Percentiles rank a stretch among this genome's conserved stretches.
Conservation (phyloP, 2,797 vertebrate species). For the Danio jaintianensis region DNA sequence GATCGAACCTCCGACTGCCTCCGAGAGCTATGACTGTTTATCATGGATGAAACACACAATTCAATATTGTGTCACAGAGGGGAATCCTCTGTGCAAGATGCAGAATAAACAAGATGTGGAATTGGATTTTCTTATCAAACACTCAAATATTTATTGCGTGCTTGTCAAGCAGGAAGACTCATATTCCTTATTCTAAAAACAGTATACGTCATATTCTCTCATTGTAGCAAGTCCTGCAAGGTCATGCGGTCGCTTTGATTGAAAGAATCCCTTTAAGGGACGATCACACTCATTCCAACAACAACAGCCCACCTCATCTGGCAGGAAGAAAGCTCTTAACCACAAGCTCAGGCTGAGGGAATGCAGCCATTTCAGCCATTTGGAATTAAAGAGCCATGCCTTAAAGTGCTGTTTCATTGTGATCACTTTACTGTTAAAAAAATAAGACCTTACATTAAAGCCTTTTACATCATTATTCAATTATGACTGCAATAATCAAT, state of each 20-base stretch:
- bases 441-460: background rate
- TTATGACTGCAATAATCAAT: slow-evolving; percentile 30
- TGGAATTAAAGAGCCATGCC: slow-evolving; percentile 59
- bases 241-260: slow-evolving; percentile 62
- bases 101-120: slow-evolving; percentile 58
- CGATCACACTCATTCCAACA: slow-evolving; percentile 67
- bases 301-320: slow-evolving; percentile 71
- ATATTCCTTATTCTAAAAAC: slow-evolving; percentile 48
- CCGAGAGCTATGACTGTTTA: slow-evolving; percentile 50
- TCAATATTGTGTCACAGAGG: slow-evolving; percentile 44
- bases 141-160: slow-evolving; percentile 56
- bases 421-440: slow-evolving; percentile 60
- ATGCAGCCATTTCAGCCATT: slow-evolving; percentile 69
- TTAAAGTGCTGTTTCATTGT: slow-evolving; percentile 70
- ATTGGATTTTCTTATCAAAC: slow-evolving; percentile 66
- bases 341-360: slow-evolving; percentile 60
- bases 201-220: slow-evolving; percentile 48
- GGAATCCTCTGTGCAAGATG: slow-evolving; percentile 55
- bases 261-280: slow-evolving; percentile 69
- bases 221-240: slow-evolving; percentile 56
- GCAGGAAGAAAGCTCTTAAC: slow-evolving; percentile 73
- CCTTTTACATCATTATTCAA: slow-evolving; percentile 29
- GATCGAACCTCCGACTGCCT: too few species aligned
- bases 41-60: slow-evolving; percentile 1
- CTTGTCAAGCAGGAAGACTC: slow-evolving; percentile 62